Percentiles rank a stretch among this genome's conserved stretches.
These are phyloP conservation scores for Xanthia togata DNA, from an alignment of 2,888 invertebrate genomes.

Conservation along the genomic window DNA sequence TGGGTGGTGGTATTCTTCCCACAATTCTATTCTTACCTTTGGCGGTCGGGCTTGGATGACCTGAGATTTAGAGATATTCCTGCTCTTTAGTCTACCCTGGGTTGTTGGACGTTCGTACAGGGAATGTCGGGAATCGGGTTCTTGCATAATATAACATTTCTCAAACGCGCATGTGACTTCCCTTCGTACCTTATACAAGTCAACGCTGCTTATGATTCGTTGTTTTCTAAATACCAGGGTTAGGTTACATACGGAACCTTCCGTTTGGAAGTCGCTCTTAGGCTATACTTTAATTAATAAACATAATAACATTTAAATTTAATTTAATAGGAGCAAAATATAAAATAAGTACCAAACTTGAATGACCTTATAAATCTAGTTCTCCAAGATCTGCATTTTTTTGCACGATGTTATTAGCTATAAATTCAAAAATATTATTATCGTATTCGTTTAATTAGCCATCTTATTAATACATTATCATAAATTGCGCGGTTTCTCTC, in stretches of 20 bases:
- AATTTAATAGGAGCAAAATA: background rate
- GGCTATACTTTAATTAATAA: background rate
- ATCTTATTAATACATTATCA: background rate
- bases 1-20: no score
- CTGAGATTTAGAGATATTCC: no score
- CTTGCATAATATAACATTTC: no score
- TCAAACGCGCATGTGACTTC: no score
- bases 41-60: no score
- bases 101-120: no score
- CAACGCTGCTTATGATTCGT: background rate
- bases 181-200: no score
- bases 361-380: constrained; percentile 3
- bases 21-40: no score
- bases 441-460: background rate
- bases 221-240: background rate
- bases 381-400: background rate
- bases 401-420: constrained; percentile 1
- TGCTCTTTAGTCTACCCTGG: no score
- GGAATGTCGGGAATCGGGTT: no score
- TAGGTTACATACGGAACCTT: background rate
- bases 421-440: constrained; percentile 2
- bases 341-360: constrained; percentile 1
- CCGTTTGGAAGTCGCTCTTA: background rate
- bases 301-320: background rate
- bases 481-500: background rate